Base-by-base conservation (phyloP, 2,888 invertebrate genomes). In the Agrochola circellaris region DNA sequence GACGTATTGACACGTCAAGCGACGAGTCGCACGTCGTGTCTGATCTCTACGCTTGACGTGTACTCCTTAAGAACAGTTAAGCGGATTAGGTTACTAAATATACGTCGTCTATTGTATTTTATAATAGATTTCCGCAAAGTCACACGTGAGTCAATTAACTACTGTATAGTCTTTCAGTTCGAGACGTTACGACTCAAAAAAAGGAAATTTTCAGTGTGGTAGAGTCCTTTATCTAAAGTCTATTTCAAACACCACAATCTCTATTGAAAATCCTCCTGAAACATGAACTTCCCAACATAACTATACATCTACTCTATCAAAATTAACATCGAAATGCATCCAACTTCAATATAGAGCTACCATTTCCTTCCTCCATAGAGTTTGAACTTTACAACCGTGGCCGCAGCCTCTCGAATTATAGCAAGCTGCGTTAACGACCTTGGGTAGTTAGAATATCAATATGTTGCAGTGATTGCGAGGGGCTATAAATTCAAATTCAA, bases 321-420 rank as follows among this genome's bases (percentile, higher is more conserved):
- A 80, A 76, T 84, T 76, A 56, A 66, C 84, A 69, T 73, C 60
- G 38, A 56, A 81, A 67, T 75, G 72, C 82, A 82, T 66, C 23
- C 67, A 75, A 42, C 68, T 72, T 42, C 76, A 80, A 70, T 83
- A 83, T 76, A 54, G 77, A 74, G 61, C 67, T 75, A 73, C 73
- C 26, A 71, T 80, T 86, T 77, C 77, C 83, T 77, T 86, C 86
- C 83, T 71, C 62, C 9, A 23, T 62, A 73, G 66, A 79, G 83
- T 77, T 60, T 74, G 48, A 84, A 84, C 73, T 79, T 85, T 79
- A 82, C 69, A 34, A 71, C 64, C 23, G 65, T 20, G 76, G 80
- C 48, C 65, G 42, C 62, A 65, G 64, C 38, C 51, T 30, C 70
- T 15, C 62, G 38, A 77, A 80, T 80, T 86, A 83, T 73, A 67